Conservation (phyloP, 2,113 vertebrate species). For the Phainopepla nitens region DNA sequence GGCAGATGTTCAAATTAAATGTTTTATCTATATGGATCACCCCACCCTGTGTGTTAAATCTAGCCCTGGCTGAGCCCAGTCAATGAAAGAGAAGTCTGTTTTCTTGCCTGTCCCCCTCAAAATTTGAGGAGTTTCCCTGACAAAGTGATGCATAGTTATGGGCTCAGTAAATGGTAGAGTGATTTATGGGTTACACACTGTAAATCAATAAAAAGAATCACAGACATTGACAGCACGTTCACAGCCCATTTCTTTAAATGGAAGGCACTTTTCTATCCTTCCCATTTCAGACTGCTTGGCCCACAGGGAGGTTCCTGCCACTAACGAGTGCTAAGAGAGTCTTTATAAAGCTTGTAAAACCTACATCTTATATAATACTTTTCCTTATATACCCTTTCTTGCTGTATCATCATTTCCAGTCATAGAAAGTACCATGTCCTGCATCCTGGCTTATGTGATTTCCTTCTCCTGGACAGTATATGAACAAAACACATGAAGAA, state of each 20-base stretch:
- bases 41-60: not conserved
- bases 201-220: constrained; percentile 66
- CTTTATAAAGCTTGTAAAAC: constrained; percentile 35
- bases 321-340: constrained; percentile 5
- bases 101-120: not conserved
- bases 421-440: not conserved
- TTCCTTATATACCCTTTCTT: constrained; percentile 4
- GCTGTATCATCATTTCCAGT: not conserved
- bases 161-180: constrained; percentile 43
- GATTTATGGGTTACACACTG: constrained; percentile 45
- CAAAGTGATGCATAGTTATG: constrained; percentile 56
- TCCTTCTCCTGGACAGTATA: not conserved
- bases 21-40: not conserved
- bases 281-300: not conserved
- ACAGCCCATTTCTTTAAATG: constrained; percentile 67
- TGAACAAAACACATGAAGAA: not conserved
- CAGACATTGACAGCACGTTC: constrained; percentile 47
- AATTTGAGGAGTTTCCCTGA: constrained; percentile 26
- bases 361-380: not conserved
- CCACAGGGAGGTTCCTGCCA: not conserved
- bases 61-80: not conserved
- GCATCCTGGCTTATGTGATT: not conserved
- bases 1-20: not conserved
- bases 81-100: not conserved
- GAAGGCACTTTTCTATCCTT: constrained; percentile 28